Evolutionary conservation across 2,888 invertebrate genomes (phyloP).

Genomic region (Ernsta delagoae): DNA sequence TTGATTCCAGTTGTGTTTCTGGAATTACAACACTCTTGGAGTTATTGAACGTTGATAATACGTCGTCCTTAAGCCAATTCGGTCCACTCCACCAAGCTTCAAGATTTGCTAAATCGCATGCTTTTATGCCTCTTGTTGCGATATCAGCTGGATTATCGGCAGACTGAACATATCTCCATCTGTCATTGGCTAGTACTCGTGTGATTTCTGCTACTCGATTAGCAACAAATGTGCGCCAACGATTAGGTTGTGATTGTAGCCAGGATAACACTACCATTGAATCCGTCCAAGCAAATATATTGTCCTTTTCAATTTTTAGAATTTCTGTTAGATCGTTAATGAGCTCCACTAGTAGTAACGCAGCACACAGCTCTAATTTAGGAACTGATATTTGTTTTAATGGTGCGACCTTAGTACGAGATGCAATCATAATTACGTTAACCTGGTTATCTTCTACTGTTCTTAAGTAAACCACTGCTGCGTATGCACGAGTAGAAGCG

Average conservation of each 20-base stretch:
- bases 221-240: slow-evolving; percentile 39
- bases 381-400: slow-evolving; percentile 45
- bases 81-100: slow-evolving; percentile 38
- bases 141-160: slow-evolving; percentile 39
- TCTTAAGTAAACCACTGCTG: slow-evolving; percentile 39
- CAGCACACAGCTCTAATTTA: slow-evolving; percentile 44
- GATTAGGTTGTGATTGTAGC: slow-evolving; percentile 38
- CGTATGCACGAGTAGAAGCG: slow-evolving; percentile 42
- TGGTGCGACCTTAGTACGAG: slow-evolving; percentile 43
- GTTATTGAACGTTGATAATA: not conserved
- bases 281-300: slow-evolving; percentile 38
- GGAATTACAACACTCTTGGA: slow-evolving; percentile 5
- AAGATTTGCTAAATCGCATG: slow-evolving; percentile 19
- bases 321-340: slow-evolving; percentile 34
- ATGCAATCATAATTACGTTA: slow-evolving; percentile 34
- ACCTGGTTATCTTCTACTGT: slow-evolving; percentile 34
- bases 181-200: slow-evolving; percentile 27
- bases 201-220: slow-evolving; percentile 39
- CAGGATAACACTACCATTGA: slow-evolving; percentile 39
- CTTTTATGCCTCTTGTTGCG: slow-evolving; percentile 37
- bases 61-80: slow-evolving; percentile 22
- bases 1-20: slow-evolving; percentile 27
- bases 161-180: slow-evolving; percentile 38
- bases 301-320: slow-evolving; percentile 28
- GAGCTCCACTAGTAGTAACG: slow-evolving; percentile 39